phyloP scores from a whole-genome alignment of 2,797 vertebrate species.

The Pitangus sulphuratus region DNA sequence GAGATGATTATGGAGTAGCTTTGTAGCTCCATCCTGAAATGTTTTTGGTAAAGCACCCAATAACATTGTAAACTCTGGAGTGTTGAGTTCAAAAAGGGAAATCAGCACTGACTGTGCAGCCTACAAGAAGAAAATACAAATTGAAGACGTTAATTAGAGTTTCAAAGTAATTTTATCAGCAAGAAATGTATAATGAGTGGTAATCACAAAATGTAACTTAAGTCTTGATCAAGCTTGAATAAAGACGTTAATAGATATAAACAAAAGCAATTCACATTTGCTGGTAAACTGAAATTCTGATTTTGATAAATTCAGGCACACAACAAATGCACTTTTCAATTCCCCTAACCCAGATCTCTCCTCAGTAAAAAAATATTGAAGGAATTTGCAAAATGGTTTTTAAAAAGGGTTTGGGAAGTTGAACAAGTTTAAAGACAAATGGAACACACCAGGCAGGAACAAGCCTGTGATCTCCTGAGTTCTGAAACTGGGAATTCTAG shows the following conservation, averaged over 20 bases:
- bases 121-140: constrained; percentile 72
- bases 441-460: background rate
- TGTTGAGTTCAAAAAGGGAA: constrained; percentile 95
- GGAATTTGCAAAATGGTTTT: background rate
- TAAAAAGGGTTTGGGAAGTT: background rate
- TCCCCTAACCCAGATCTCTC: fast-evolving
- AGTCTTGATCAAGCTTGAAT: background rate
- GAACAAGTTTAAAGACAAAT: background rate
- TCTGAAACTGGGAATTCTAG: background rate
- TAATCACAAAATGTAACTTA: background rate
- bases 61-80: constrained; percentile 96
- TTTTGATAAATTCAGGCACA: background rate
- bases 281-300: background rate
- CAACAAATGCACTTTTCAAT: background rate
- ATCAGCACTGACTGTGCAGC: constrained; percentile 95
- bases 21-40: constrained; percentile 96
- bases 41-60: constrained; percentile 96
- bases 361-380: background rate
- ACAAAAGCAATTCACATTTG: background rate
- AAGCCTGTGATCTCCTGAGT: background rate
- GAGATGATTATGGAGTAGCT: constrained; percentile 94
- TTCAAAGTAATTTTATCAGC: background rate
- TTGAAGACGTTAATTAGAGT: background rate
- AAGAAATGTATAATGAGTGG: background rate
- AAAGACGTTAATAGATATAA: background rate